Conservation (phyloP, 2,797 vertebrate species). For the Melanotaenia maccullochi region DNA sequence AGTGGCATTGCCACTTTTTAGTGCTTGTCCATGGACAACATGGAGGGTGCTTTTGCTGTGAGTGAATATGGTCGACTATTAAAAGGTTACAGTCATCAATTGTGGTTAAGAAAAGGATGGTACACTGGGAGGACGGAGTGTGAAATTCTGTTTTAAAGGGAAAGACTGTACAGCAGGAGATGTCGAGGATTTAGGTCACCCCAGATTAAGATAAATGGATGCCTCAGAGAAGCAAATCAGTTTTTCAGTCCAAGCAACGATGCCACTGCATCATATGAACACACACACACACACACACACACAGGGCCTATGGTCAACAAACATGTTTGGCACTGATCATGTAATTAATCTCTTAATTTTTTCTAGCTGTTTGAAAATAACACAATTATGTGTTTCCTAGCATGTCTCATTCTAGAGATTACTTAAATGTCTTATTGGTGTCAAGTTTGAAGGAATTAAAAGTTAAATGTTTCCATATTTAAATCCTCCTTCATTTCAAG, state of each 20-base stretch:
- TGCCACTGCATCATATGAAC: slow-evolving; percentile 67
- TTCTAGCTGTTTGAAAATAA: slow-evolving; percentile 32
- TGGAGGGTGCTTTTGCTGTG: slow-evolving; percentile 74
- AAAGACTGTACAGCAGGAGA: slow-evolving; percentile 73
- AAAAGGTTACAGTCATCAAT: slow-evolving; percentile 90
- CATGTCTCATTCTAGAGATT: slow-evolving; percentile 47
- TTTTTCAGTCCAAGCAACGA: slow-evolving; percentile 68
- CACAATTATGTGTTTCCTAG: slow-evolving; percentile 35
- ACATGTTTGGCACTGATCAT: slow-evolving; percentile 68
- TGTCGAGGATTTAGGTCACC: slow-evolving; percentile 85
- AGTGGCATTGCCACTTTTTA: slow-evolving; percentile 45
- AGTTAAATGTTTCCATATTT: slow-evolving; percentile 69
- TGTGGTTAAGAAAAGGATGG: slow-evolving; percentile 84
- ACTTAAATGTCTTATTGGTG: slow-evolving; percentile 44
- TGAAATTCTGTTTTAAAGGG: slow-evolving; percentile 80
- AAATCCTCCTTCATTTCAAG: slow-evolving; percentile 71
- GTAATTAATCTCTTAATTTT: slow-evolving; percentile 74
- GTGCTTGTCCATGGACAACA: slow-evolving; percentile 54
- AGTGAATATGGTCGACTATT: slow-evolving; percentile 81
- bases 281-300: slow-evolving; percentile 34
- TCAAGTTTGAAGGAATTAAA: slow-evolving; percentile 64
- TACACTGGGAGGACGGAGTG: slow-evolving; percentile 74
- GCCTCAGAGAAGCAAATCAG: slow-evolving; percentile 75
- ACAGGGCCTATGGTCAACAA: slow-evolving; percentile 55
- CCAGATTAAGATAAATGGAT: slow-evolving; percentile 85